These are phyloP conservation scores for Plagiodera versicolora DNA, from an alignment of 2,888 invertebrate species.

Conservation along the genomic window DNA sequence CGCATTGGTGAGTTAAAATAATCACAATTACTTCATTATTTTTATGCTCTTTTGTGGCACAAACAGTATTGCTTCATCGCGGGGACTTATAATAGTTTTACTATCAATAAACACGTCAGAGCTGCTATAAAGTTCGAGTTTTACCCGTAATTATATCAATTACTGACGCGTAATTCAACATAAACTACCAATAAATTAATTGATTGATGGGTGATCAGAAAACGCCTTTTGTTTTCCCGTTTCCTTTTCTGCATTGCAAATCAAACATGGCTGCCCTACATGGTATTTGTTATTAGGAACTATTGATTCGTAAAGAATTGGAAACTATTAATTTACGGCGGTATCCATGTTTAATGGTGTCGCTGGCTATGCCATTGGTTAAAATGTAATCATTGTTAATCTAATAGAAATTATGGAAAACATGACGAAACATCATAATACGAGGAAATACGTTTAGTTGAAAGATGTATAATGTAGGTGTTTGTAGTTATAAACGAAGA, in stretches of 20 bases:
- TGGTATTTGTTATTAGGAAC: not conserved
- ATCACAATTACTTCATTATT: no score
- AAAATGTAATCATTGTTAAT: not conserved
- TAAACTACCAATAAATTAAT: constrained; percentile 3
- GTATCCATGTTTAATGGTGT: not conserved
- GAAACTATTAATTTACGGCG: not conserved
- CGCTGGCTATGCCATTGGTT: not conserved
- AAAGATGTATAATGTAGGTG: no score
- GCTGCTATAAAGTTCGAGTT: constrained; percentile 3
- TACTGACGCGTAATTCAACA: not conserved
- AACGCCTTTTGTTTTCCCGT: not conserved
- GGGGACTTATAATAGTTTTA: not conserved
- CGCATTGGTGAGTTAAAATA: not conserved
- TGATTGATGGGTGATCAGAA: not conserved
- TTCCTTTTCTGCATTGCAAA: not conserved
- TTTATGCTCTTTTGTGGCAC: not conserved
- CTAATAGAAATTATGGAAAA: no score
- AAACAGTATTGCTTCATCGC: not conserved
- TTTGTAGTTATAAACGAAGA: no score
- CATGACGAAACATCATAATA: no score
- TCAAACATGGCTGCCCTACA: not conserved
- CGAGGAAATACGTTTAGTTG: no score
- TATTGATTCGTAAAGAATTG: not conserved
- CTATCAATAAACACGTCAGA: constrained; percentile 1
- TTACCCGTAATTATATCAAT: constrained; percentile 3